Conservation (phyloP, 2,797 vertebrate species). For the Lacerta agilis region DNA sequence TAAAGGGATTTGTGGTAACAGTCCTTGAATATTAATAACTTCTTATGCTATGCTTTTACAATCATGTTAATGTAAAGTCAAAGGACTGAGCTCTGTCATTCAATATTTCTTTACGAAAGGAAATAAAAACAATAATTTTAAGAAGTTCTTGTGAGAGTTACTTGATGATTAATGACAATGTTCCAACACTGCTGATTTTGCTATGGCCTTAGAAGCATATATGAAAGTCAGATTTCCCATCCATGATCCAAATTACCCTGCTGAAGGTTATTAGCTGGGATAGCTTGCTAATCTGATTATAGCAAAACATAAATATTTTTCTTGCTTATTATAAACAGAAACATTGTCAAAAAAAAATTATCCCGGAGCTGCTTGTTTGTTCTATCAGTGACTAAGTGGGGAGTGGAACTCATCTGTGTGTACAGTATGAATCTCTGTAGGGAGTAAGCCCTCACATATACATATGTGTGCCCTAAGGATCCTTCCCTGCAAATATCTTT, state of each 20-base stretch:
- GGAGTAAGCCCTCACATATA: background rate
- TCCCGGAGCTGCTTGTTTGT: background rate
- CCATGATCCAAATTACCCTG: background rate
- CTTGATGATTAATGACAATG: background rate
- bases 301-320: background rate
- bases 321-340: background rate
- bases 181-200: background rate
- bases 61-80: conserved; percentile 57
- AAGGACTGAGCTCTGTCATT: conserved; percentile 45
- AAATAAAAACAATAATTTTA: background rate
- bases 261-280: background rate
- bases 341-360: too few species aligned
- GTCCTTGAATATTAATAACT: conserved; percentile 71
- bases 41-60: conserved; percentile 59
- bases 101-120: background rate
- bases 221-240: background rate
- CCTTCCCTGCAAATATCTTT: background rate
- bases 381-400: too few species aligned
- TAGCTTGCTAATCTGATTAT: background rate
- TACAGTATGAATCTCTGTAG: background rate
- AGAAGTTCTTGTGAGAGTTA: conserved; percentile 31
- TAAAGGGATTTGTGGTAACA: conserved; percentile 76
- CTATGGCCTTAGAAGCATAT: conserved; percentile 6
- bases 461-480: background rate
- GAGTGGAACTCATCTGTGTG: background rate